Evolutionary conservation across 2,797 vertebrate species (phyloP).

Genomic region (Lepus oiostolus): DNA sequence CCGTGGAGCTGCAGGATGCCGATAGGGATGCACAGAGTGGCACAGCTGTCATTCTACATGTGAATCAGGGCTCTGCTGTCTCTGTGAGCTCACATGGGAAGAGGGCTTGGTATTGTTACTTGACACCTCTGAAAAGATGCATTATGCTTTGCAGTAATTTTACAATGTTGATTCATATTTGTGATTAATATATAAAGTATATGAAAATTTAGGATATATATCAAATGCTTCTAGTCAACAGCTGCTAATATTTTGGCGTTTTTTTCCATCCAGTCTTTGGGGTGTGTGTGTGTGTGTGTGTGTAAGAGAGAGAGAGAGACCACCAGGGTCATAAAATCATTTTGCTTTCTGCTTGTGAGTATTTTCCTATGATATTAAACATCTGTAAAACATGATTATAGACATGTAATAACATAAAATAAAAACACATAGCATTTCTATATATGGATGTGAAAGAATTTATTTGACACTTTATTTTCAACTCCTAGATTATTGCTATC

Average conservation of each 20-base stretch:
- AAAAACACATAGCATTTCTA: background rate
- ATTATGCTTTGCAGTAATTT: background rate
- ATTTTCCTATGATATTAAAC: background rate
- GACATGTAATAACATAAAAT: background rate
- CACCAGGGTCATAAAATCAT: no score
- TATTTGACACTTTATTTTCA: background rate
- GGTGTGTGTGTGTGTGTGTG: background rate
- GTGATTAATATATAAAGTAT: constrained; percentile 12
- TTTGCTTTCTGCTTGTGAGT: background rate
- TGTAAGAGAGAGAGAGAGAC: no score
- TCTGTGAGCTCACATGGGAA: background rate
- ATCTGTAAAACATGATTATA: background rate
- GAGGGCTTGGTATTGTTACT: background rate
- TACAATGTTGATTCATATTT: constrained; percentile 10
- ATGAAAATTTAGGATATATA: background rate
- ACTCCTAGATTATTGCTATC: background rate
- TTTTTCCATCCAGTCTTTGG: background rate
- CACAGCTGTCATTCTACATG: constrained; percentile 1
- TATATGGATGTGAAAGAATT: background rate
- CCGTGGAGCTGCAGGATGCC: background rate
- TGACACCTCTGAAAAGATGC: background rate
- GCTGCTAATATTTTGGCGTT: background rate
- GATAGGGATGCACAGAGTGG: background rate
- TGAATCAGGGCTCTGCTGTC: constrained; percentile 17
- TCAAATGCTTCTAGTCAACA: background rate